Percentiles rank a stretch among this genome's conserved stretches.
Conservation (phyloP, 2,113 vertebrate species). For the Nerophis lumbriciformis region DNA sequence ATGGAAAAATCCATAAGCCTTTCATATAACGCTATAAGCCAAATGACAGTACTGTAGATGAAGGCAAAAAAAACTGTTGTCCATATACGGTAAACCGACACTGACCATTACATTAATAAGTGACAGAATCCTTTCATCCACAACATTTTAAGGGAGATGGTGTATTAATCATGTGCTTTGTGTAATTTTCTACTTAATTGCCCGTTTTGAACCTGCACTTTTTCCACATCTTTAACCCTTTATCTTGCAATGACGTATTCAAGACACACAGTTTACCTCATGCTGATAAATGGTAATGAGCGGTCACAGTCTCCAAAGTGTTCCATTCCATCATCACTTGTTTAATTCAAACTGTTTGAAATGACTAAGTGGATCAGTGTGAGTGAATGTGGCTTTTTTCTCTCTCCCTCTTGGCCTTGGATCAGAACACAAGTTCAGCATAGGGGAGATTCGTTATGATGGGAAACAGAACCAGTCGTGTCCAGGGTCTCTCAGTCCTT, state of each 20-base stretch:
- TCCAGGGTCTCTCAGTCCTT: conserved; percentile 39
- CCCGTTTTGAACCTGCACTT: background rate
- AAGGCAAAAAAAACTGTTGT: background rate
- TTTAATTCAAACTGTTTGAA: conserved; percentile 31
- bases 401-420: conserved; percentile 19
- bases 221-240: conserved; percentile 1
- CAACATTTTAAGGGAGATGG: background rate
- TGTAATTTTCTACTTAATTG: background rate
- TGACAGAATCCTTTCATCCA: background rate
- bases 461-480: conserved; percentile 32
- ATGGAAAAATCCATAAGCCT: background rate
- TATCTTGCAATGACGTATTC: background rate
- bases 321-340: conserved; percentile 20
- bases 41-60: background rate
- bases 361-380: conserved; percentile 26
- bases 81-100: background rate
- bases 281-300: conserved; percentile 18
- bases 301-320: background rate
- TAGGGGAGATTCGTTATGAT: conserved; percentile 33
- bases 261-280: conserved; percentile 29
- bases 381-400: conserved; percentile 11
- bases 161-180: background rate
- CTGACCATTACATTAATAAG: background rate
- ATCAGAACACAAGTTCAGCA: conserved; percentile 37
- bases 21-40: background rate